These are phyloP conservation scores for Sus scrofa DNA, from an alignment of 2,113 vertebrate genomes.

Conservation along the genomic window DNA sequence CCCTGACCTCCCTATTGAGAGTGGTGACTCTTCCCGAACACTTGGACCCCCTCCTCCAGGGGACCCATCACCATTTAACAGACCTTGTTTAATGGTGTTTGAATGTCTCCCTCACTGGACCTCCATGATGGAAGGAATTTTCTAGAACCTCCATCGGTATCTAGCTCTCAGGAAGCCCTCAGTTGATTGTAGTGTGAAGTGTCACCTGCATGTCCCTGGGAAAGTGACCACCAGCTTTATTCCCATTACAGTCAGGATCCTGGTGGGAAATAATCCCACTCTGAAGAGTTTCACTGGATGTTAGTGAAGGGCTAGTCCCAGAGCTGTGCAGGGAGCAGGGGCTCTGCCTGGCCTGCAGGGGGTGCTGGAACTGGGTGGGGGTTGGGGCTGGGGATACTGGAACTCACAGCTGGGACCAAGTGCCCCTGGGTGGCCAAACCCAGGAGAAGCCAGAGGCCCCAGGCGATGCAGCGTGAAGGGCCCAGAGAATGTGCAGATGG, in stretches of 20 bases:
- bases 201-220: neutral
- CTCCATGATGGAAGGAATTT: neutral
- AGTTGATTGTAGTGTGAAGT: neutral
- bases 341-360: neutral
- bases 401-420: neutral
- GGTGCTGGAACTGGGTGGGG: neutral
- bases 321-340: neutral
- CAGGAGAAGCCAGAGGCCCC: neutral
- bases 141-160: neutral
- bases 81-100: neutral
- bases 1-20: too few relatives aligned
- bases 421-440: neutral
- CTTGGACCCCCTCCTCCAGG: neutral
- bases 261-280: neutral
- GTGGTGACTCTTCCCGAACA: neutral
- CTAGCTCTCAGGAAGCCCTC: neutral
- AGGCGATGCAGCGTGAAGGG: neutral
- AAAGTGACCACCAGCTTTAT: neutral
- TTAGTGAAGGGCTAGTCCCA: neutral
- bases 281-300: neutral
- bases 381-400: neutral
- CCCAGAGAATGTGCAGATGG: neutral
- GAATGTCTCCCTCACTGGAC: neutral
- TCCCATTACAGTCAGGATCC: neutral
- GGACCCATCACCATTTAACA: neutral